Percentiles rank a stretch among this genome's conserved stretches.
Evolutionary conservation across 2,888 invertebrate genomes (phyloP).

Genomic region (Netelia virgata): DNA sequence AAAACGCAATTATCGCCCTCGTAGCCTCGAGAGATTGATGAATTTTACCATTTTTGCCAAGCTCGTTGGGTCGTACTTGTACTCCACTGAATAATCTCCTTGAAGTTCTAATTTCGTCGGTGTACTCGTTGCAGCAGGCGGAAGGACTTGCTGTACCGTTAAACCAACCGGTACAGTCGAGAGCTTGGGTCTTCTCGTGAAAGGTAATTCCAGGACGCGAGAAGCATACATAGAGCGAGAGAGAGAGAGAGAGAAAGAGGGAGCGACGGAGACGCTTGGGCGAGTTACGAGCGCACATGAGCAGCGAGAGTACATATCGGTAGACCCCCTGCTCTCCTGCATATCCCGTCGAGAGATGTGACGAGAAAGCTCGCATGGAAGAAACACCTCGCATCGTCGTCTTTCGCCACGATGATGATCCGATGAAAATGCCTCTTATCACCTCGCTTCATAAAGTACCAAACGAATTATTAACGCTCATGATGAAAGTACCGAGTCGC

Average conservation of each 20-base stretch:
- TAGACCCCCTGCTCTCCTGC: slow-evolving; percentile 7
- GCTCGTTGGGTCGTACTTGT: no score
- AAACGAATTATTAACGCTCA: slow-evolving; percentile 82
- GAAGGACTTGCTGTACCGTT: slow-evolving; percentile 16
- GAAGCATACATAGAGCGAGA: slow-evolving; percentile 1
- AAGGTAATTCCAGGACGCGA: no score
- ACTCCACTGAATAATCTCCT: no score
- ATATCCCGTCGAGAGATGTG: slow-evolving; percentile 15
- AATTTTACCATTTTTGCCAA: no score
- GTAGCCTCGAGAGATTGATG: no score
- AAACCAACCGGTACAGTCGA: no score
- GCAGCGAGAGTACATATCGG: slow-evolving; percentile 25
- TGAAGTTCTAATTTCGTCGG: neutral
- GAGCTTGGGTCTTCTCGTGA: no score
- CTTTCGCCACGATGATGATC: slow-evolving; percentile 28
- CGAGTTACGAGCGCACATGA: slow-evolving; percentile 38
- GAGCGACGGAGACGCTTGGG: neutral
- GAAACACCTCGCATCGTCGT: slow-evolving; percentile 7
- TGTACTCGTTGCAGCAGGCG: slow-evolving; percentile 19
- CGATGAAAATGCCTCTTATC: slow-evolving; percentile 75
- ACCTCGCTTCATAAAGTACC: slow-evolving; percentile 81
- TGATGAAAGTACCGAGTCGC: slow-evolving; percentile 78
- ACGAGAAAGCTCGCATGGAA: slow-evolving; percentile 24
- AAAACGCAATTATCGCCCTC: no score
- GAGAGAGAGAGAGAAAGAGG: no score